phyloP scores from a whole-genome alignment of 2,888 invertebrate species.

The Athrips mouffetella region DNA sequence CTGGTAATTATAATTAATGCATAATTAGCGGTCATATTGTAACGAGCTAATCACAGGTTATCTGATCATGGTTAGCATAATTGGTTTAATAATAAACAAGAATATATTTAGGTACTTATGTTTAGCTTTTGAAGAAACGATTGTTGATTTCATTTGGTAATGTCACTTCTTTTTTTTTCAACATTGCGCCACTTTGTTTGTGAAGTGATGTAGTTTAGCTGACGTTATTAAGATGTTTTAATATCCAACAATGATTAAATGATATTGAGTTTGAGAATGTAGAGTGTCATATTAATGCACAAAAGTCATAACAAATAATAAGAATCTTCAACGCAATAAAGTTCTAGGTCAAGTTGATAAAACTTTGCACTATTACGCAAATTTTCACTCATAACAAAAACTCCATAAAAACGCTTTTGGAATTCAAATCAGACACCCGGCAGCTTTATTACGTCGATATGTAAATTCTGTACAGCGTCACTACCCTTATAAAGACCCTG shows the following conservation, averaged over 20 bases:
- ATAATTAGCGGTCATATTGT: background rate
- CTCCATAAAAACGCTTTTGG: constrained; percentile 50
- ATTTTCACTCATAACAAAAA: constrained; percentile 33
- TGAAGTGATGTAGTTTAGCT: too few relatives aligned
- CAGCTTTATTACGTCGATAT: constrained; percentile 76
- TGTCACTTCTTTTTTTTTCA: too few relatives aligned
- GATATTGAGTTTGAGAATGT: too few relatives aligned
- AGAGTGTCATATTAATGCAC: too few relatives aligned
- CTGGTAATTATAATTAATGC: constrained; percentile 1
- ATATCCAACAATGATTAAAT: too few relatives aligned
- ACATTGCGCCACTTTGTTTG: too few relatives aligned
- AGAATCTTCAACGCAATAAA: background rate
- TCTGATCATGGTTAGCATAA: constrained; percentile 20
- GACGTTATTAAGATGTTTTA: too few relatives aligned
- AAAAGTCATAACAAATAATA: too few relatives aligned
- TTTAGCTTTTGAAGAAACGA: too few relatives aligned
- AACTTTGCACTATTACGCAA: background rate
- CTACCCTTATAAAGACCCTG: constrained; percentile 78
- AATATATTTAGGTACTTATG: too few relatives aligned
- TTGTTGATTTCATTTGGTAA: too few relatives aligned
- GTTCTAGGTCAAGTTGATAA: constrained; percentile 1
- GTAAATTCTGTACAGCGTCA: constrained; percentile 77
- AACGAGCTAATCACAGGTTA: constrained; percentile 19
- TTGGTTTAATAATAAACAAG: too few relatives aligned
- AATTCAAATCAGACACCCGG: constrained; percentile 71